Base-by-base conservation (phyloP, 2,797 vertebrate species). In the Knipowitschia caucasica region DNA sequence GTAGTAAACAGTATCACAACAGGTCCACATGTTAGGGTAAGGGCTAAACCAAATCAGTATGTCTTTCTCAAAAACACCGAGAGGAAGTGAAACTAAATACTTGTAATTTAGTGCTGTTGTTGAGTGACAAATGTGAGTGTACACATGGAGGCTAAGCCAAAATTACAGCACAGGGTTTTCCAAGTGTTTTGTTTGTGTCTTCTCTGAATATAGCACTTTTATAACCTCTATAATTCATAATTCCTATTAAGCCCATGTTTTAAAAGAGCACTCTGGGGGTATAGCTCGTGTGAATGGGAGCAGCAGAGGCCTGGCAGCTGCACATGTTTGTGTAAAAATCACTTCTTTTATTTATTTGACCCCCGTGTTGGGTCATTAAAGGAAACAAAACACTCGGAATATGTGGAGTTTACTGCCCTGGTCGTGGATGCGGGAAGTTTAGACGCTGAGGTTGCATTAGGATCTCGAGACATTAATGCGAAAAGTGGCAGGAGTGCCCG, bases 71-170 rank as follows among this genome's bases (percentile, higher is more conserved):
- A 20, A 25, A 14, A 14, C 12, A 62, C 65, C 51, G 12, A 61
- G 57, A 51, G 39, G 33, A 30, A 73, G 25, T 29, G 67, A 70
- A 74, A 74, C 29, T 18, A 18, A 52, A 85, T 70, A 82, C 76
- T 78, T 88, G 75, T 87, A 84, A 87, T 89, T 88, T 84, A 57
- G 60, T 59, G 35, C 59, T 67, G 76, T 80, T 82, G 85, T 62
- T 44, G 76, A 80, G 80, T 57, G 73, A 82, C 80, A 86, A 86
- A 84, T 86, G 82, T 69, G 81, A 86, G 75, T 75, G 49, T 54
- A 62, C 77, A 78, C 67, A 62, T 82, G 77, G 7, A 64, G 75
- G 74, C 73, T 58, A 69, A 85, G 75, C 81, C 83, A 75, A 81
- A 88, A 88, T 85, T 80, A 87, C 62, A 83, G 69, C 61, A 67